Evolutionary conservation across 2,113 vertebrate genomes (phyloP), one percentile per base, ranked within the genome.

Genomic region (Dunckerocampus dactyliophorus): DNA sequence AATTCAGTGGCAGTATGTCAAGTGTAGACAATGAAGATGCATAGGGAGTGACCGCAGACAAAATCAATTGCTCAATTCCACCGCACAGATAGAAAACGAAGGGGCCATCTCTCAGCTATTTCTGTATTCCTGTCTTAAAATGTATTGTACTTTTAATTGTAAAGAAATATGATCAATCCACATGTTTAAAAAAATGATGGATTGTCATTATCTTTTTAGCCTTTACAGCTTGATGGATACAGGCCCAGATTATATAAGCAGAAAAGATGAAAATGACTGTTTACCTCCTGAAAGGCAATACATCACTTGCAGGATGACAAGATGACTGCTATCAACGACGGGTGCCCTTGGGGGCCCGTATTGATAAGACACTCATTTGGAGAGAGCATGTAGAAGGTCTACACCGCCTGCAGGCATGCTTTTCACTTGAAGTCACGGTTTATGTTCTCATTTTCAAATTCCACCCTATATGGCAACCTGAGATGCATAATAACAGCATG

Each of bases 361-460:
- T 65, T 76, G 67, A 74, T 71, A 71, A 68, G 58, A 56, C 31
- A 49, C 47, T 64, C 63, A 68, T 62, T 62, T 62, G 22, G 6
- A 55, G 55, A 63, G 59, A 21, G 8, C 14, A 14, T 45, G n/a
- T 47, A 59, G 63, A 76, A 76, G 22, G 47, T 34, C 69, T 56
- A 55, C 55, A 48, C 43, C 34, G 64, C 59, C 43, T 39, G 12
- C 65, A 46, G 17, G 43, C 49, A 20, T 47, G 34, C 59, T 17
- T 49, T 50, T 62, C 21, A 42, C 19, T 15, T 39, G 12, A 56
- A 56, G n/a, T 21, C 0, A 0, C 49, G 21, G 49, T 69, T 59
- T 47, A 31, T 55, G 17, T 22, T 50, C 8, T 37, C 21, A 46
- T 59, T 51, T 69, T 63, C 59, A 49, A 57, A 72, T 56, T 2